Evolutionary conservation across 1,140 invertebrate genomes (phyloP), one percentile per base, ranked within the genome.

Genomic region (Eupeodes corollae): DNA sequence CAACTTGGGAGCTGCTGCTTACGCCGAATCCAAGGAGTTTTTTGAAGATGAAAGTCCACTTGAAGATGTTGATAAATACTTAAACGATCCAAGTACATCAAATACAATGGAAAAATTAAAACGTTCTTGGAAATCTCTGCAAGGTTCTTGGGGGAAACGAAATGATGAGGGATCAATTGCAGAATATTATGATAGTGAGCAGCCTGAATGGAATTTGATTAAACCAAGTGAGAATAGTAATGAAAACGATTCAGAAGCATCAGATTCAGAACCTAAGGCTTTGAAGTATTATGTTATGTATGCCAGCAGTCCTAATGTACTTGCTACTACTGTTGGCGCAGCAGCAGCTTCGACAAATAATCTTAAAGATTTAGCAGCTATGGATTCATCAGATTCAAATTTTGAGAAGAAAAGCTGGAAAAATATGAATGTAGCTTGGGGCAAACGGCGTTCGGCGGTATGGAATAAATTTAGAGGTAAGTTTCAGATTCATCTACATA

Each of bases 91-190:
- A 5, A 8, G 8, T 26, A 8, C 21, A 26, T 26, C 21, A 5
- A 8, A 26, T 8, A 26, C 8, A 26, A 26, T 26, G 21, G 21
- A 26, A 5, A 26, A 26, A 26, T 26, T 26, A 26, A 81, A 82
- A 50, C 65, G 79, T 6, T 75, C 69, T 18, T 82, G 79, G 79
- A 72, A 76, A 42, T 75, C 75, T 44, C 56, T 82, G 5, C 74
- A 76, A 49, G 73, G 74, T 1, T 73, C 73, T 0, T 82, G 79
- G 79, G 79, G 78, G 44, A 80, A 80, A 55, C 60, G 78, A 5
- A 69, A 47, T 8, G 46, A 49, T 32, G 37, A 32, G 14, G 33
- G 42, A 19, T 56, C 61, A 10, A 10, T 11, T 38, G 44, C 10
- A 14, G 18, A 15, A 5, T 21, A 40, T 3, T 41, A 38, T 34